Percentiles rank a stretch among this genome's conserved stretches.
Conservation (phyloP, 2,888 invertebrate genomes). For the Sinhomidia bicolor region DNA sequence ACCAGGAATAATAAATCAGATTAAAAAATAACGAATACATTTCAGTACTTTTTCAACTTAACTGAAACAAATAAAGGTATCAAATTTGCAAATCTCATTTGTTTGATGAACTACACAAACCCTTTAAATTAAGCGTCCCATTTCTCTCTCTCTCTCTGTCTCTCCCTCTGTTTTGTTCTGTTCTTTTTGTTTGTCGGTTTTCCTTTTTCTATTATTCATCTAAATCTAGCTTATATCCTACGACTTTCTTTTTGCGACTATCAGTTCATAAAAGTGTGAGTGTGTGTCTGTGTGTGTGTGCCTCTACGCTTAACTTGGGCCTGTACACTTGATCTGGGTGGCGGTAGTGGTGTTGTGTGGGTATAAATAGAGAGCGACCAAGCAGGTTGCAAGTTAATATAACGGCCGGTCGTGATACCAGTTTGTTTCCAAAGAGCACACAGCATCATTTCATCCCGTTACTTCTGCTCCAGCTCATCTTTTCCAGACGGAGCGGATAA, state of each 20-base stretch:
- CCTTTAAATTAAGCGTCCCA: background rate
- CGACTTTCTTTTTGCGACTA: background rate
- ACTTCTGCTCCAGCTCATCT: constrained; percentile 46
- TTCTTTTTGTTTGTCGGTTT: constrained; percentile 13
- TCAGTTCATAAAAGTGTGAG: background rate
- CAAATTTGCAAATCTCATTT: constrained; percentile 53
- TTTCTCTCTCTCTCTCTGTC: background rate
- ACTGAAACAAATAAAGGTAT: constrained; percentile 42
- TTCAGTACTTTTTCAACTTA: constrained; percentile 1
- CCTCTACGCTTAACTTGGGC: background rate
- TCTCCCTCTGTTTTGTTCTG: background rate
- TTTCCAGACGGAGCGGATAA: constrained; percentile 30
- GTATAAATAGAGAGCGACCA: too few relatives aligned
- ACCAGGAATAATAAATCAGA: background rate
- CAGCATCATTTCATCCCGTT: constrained; percentile 32
- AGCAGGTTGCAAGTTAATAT: too few relatives aligned
- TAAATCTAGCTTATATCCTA: constrained; percentile 13
- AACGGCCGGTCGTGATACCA: background rate
- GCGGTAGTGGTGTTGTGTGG: background rate
- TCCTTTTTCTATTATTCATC: constrained; percentile 12
- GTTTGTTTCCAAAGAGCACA: background rate
- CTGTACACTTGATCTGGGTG: background rate
- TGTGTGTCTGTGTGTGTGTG: background rate
- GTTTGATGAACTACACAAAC: background rate
- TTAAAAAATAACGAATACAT: background rate